Evolutionary conservation across 1,140 invertebrate species (phyloP).

Genomic region (Colletes latitarsis): DNA sequence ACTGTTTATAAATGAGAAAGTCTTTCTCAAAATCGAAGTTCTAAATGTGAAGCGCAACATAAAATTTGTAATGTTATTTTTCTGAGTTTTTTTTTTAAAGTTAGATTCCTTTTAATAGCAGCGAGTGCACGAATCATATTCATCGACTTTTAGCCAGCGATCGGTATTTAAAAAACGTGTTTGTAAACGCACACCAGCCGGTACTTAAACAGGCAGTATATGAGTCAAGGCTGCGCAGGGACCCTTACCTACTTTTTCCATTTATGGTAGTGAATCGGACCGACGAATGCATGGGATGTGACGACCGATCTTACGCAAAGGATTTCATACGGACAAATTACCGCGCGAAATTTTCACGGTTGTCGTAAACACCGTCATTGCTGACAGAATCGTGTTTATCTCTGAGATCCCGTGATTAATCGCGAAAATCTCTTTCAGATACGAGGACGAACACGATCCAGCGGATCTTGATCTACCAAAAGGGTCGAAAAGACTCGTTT

Average conservation of each 20-base stretch:
- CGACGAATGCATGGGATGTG: conserved; percentile 56
- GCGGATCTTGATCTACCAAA: too few relatives aligned
- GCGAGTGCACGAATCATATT: conserved; percentile 22
- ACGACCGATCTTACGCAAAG: conserved; percentile 67
- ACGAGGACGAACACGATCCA: too few relatives aligned
- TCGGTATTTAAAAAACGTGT: conserved; percentile 54
- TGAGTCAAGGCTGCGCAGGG: conserved; percentile 72
- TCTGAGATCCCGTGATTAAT: too few relatives aligned
- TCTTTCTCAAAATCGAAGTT: too few relatives aligned
- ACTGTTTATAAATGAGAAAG: too few relatives aligned
- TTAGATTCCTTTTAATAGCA: background rate
- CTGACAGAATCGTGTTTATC: too few relatives aligned
- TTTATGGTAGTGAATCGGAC: conserved; percentile 70
- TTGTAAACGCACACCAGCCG: conserved; percentile 38
- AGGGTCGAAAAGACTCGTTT: too few relatives aligned
- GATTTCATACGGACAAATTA: conserved; percentile 23
- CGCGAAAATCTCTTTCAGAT: too few relatives aligned
- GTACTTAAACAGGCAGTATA: conserved; percentile 51
- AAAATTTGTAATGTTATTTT: too few relatives aligned
- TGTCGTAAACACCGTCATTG: too few relatives aligned
- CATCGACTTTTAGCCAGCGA: conserved; percentile 38
- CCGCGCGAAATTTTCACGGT: conserved; percentile 11
- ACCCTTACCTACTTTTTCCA: conserved; percentile 78
- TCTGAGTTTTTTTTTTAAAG: too few relatives aligned
- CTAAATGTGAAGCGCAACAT: too few relatives aligned